A percentile compares a stretch with the other conserved stretches of the same genome.
Conservation (phyloP, 2,113 vertebrate species). For the Craseonycteris thonglongyai region DNA sequence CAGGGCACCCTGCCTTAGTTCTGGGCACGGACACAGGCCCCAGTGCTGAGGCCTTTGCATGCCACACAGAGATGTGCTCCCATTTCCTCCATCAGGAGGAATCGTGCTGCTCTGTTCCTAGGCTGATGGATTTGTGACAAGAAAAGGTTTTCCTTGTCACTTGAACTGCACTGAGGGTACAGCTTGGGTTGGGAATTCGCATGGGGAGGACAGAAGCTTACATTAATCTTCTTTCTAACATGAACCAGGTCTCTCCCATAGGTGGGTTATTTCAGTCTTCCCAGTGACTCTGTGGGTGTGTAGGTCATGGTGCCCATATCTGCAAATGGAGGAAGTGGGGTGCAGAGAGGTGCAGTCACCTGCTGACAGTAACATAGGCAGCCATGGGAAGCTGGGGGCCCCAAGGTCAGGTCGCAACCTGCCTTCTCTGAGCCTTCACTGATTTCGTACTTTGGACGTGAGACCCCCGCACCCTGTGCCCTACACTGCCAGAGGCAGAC, state of each 20-base stretch:
- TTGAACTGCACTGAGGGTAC: background rate
- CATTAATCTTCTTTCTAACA: background rate
- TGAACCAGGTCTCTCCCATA: background rate
- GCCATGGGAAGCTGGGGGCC: background rate
- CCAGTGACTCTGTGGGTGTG: background rate
- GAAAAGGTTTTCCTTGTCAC: background rate
- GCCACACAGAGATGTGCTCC: too few species aligned
- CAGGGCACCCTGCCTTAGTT: background rate
- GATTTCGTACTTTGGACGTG: background rate
- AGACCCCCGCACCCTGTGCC: background rate
- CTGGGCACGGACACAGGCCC: accelerated
- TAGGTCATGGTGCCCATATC: background rate
- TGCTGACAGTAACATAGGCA: background rate
- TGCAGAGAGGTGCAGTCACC: background rate
- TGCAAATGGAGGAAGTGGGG: background rate
- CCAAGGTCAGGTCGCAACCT: background rate
- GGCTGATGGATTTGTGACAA: background rate
- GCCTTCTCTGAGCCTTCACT: background rate
- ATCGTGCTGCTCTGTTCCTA: background rate
- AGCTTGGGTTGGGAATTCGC: background rate
- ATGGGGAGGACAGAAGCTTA: too few species aligned
- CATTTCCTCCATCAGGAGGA: background rate
- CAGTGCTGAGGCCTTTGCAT: background rate
- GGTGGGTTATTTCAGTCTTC: background rate
- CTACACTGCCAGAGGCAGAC: too few species aligned